phyloP scores from a whole-genome alignment of 2,888 invertebrate genomes.

The Drymonia ruficornis region DNA sequence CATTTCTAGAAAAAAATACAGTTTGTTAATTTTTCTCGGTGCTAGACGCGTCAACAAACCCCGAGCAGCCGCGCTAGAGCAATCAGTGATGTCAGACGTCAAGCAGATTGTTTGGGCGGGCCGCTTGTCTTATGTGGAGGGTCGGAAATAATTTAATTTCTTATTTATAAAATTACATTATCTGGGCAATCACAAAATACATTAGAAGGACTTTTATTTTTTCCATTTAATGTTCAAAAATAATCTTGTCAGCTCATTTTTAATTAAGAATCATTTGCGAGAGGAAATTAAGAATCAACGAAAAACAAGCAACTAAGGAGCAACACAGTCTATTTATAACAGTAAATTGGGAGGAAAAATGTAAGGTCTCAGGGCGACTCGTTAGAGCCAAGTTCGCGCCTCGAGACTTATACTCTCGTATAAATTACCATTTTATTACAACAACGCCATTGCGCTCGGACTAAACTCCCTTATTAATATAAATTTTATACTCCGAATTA shows the following conservation, averaged over 20 bases:
- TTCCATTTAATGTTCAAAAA: not conserved
- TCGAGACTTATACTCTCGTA: constrained; percentile 53
- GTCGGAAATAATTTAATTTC: too few species aligned
- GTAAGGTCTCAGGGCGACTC: constrained; percentile 52
- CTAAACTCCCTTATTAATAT: constrained; percentile 52
- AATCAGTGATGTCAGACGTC: too few species aligned
- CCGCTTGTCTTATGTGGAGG: too few species aligned
- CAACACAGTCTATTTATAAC: constrained; percentile 44
- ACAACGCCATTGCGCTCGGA: constrained; percentile 34
- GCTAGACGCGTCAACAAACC: too few species aligned
- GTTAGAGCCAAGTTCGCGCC: constrained; percentile 52
- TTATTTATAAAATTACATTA: too few species aligned
- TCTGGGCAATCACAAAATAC: too few species aligned
- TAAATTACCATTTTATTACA: constrained; percentile 55
- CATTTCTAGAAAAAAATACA: too few species aligned
- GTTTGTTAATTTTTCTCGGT: too few species aligned
- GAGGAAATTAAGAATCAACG: not conserved
- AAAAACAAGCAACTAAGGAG: constrained; percentile 36
- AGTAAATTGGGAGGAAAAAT: constrained; percentile 61
- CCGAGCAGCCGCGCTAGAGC: too few species aligned
- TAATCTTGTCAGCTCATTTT: not conserved
- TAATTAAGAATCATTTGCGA: not conserved
- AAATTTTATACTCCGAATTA: constrained; percentile 55
- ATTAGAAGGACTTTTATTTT: too few species aligned
- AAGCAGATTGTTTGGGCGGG: too few species aligned